These are phyloP conservation scores for Myrmecobius fasciatus DNA, from an alignment of 2,113 vertebrate genomes.

Conservation along the genomic window DNA sequence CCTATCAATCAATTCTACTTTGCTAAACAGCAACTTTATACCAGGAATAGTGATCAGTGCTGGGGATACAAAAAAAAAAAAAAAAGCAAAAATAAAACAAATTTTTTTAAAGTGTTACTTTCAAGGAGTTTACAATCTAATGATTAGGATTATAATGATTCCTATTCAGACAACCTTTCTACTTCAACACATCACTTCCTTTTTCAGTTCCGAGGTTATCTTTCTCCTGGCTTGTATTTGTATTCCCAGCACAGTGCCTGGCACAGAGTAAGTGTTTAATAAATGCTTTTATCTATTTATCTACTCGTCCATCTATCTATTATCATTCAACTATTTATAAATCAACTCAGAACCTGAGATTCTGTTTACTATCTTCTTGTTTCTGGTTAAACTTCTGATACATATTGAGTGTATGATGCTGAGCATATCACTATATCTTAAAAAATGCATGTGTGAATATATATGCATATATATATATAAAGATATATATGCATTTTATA, in stretches of 20 bases:
- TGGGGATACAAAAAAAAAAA: not conserved
- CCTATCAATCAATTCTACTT: not conserved
- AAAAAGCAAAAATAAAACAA: not conserved
- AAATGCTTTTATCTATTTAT: not conserved
- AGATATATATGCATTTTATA: too few species aligned
- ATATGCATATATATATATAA: too few species aligned
- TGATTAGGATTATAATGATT: not conserved
- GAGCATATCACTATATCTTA: too few species aligned
- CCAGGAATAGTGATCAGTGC: not conserved
- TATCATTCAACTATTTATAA: not conserved
- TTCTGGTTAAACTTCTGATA: too few species aligned
- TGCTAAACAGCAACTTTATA: not conserved
- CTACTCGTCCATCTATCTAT: not conserved
- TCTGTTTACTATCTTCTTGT: too few species aligned
- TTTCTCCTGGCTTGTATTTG: not conserved
- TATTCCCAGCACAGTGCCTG: not conserved
- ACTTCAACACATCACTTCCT: not conserved
- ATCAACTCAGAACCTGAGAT: not conserved
- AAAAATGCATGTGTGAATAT: too few species aligned
- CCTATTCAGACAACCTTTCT: not conserved
- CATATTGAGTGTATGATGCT: too few species aligned
- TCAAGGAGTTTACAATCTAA: not conserved
- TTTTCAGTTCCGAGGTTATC: not conserved
- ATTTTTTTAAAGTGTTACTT: too few species aligned
- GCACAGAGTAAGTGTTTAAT: not conserved